Evolutionary conservation across 1,140 invertebrate genomes (phyloP).

Genomic region (Gonatopus flavifemur): DNA sequence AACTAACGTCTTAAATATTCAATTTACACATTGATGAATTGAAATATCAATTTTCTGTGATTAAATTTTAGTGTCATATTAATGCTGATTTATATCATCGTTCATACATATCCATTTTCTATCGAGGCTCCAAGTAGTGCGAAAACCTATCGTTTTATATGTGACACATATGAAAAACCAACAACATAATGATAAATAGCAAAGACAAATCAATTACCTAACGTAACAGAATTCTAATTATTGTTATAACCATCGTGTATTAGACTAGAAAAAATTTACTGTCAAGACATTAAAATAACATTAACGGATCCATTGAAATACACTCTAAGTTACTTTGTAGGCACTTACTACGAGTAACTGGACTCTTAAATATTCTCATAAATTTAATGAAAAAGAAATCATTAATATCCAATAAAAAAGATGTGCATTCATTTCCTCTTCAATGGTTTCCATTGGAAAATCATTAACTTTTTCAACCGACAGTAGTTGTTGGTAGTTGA

Average conservation of each 20-base stretch:
- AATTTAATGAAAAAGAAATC: constrained; percentile 12
- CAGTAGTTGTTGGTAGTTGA: too few relatives aligned
- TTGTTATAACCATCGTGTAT: constrained; percentile 35
- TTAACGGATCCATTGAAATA: constrained; percentile 14
- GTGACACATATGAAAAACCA: neutral
- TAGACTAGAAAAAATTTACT: constrained; percentile 36
- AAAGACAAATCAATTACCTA: constrained; percentile 3
- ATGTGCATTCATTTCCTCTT: neutral
- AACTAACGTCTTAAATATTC: too few relatives aligned
- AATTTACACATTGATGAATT: too few relatives aligned
- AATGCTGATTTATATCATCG: too few relatives aligned
- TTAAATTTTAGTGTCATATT: too few relatives aligned
- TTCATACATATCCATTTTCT: too few relatives aligned
- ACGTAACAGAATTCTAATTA: constrained; percentile 30
- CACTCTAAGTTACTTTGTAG: constrained; percentile 46
- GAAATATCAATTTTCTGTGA: too few relatives aligned
- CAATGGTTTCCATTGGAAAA: neutral
- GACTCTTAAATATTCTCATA: constrained; percentile 20
- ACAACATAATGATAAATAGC: constrained; percentile 6
- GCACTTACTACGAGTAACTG: constrained; percentile 55
- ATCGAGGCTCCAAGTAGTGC: too few relatives aligned
- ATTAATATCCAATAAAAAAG: constrained; percentile 8
- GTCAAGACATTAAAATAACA: constrained; percentile 29
- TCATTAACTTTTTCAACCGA: too few relatives aligned
- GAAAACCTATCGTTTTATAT: neutral